Evolutionary conservation across 1,140 invertebrate genomes (phyloP), one percentile per base, ranked within the genome.

Genomic region (Lordiphosa collinella): DNA sequence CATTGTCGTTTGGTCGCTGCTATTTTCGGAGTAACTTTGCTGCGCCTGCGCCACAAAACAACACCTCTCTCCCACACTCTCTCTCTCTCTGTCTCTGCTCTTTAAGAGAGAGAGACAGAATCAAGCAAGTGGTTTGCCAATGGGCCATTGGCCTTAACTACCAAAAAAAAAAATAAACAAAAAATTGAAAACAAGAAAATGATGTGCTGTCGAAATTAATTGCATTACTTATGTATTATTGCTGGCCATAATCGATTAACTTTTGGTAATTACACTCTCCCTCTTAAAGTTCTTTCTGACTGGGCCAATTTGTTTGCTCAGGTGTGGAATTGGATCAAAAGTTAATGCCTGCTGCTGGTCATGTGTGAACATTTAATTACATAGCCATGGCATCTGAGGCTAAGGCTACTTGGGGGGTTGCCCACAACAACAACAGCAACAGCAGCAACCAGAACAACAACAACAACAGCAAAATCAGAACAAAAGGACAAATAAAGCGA

Each of bases 101-200:
- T 25, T 4, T 25, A 25, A 25, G 22, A 25, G 22, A 25, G 22
- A 7, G 22, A 68, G 69, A 66, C 43, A 68, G 76, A 82, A 82
- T 82, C 76, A 82, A 84, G 76, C 76, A 82, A 82, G 76, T 82
- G 76, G 76, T 82, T 82, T 79, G 57, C n/a, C 22, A 67, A 48
- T 52, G 43, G 48, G 57, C 52, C 62, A 65, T 48, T 70, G 47
- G 62, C 29, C 67, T 51, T 49, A 57, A 41, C 47, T 55, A 46
- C 46, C 48, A 71, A 32, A 53, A 64, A 70, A 56, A 1, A 7
- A 25, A 25, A 25, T 7, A 46, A 50, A 52, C 75, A 35, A 53
- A 64, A 70, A 56, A 58, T 48, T 10, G 8, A 35, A 35, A 12
- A 38, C 16, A 13, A 22, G 40, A 18, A 34, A 70, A 64, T 51